Evolutionary conservation across 2,113 vertebrate genomes (phyloP), one percentile per base, ranked within the genome.

Genomic region (Macquaria australasica): DNA sequence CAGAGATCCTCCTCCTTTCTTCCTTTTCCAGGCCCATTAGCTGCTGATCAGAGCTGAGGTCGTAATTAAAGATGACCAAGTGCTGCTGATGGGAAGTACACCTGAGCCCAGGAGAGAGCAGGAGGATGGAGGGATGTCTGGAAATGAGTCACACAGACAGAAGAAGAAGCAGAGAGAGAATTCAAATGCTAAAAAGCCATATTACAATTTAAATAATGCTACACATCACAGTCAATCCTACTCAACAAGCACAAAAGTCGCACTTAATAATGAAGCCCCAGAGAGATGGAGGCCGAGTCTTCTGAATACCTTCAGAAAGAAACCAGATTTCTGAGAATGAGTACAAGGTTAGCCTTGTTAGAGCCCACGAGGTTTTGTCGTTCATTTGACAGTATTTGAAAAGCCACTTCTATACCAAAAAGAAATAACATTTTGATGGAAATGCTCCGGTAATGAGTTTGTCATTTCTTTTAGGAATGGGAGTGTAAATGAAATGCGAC

Each of bases 381-480:
- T 85, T 80, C 72, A 68, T 86, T 70, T 83, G 79, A 81, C 76
- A 82, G 76, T 75, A 86, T 78, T 88, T 90, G 62, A 90, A 88
- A 91, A 88, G 84, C 53, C 69, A 51, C 63, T 69, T 89, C 79
- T 71, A 75, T 59, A 18, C 10, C 73, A 76, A 23, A 86, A 69
- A 84, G 64, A 84, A 81, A 78, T 85, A 31, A 48, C 64, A 73
- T 85, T 79, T 85, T 62, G 73, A 85, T 82, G 64, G 76, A 85
- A 87, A 79, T 76, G 63, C 73, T 76, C 31, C 41, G 12, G 50
- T 79, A 81, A 88, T 86, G 80, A 84, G 69, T 83, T 81, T 84
- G 68, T 85, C 69, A 16, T 64, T 73, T 70, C 16, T 51, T 50
- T 66, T 51, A 39, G 67, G 48, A 77, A 59, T 43, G 31, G 34